Percentiles rank a stretch among this genome's conserved stretches.
These are phyloP conservation scores for Platysternon megacephalum DNA, from an alignment of 2,113 vertebrate species.

Conservation along the genomic window DNA sequence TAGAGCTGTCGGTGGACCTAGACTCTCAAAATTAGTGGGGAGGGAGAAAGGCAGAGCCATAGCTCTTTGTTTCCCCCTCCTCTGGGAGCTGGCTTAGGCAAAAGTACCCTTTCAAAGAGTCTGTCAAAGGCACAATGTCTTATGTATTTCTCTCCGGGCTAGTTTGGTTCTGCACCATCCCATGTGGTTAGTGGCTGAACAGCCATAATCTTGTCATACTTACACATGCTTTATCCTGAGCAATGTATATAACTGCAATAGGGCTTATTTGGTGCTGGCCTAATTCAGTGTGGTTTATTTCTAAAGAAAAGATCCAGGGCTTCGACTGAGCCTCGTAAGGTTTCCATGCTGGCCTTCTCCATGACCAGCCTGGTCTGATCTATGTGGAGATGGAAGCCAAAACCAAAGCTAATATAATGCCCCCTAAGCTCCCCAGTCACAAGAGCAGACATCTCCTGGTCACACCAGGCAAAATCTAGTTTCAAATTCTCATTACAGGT, in stretches of 20 bases:
- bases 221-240: background rate
- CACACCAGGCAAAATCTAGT: background rate
- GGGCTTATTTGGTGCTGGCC: background rate
- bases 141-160: background rate
- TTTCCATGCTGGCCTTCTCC: background rate
- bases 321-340: background rate
- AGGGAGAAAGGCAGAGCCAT: background rate
- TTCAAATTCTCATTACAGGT: background rate
- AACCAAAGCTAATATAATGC: background rate
- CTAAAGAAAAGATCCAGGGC: background rate
- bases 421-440: background rate
- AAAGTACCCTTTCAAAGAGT: background rate
- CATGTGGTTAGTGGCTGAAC: background rate
- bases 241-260: background rate
- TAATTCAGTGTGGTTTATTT: background rate
- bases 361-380: background rate
- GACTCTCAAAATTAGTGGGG: background rate
- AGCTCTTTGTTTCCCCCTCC: background rate
- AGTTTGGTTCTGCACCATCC: background rate
- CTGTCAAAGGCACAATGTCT: background rate
- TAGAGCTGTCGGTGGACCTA: background rate
- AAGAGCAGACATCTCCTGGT: background rate
- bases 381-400: background rate
- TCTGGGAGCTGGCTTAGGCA: background rate
- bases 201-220: too few relatives aligned